These are phyloP conservation scores for Erpetoichthys calabaricus DNA, from an alignment of 2,797 vertebrate genomes.

Conservation along the genomic window DNA sequence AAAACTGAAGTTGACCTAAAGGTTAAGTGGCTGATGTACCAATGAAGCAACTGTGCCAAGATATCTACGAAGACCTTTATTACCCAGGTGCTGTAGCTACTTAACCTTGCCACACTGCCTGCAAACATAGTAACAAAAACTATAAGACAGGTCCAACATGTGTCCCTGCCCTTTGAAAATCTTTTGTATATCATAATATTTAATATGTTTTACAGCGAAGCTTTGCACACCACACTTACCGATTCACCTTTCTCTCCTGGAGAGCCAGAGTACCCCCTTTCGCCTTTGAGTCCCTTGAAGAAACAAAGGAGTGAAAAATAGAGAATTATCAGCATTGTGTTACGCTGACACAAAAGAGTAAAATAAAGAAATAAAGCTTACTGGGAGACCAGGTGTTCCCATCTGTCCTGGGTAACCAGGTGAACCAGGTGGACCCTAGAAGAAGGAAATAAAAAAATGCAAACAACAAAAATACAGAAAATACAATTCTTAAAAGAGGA, in stretches of 20 bases:
- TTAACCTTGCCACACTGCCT: not conserved
- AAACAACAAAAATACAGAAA: too few species aligned
- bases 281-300: constrained; percentile 75
- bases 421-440: constrained; percentile 72
- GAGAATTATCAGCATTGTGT: not conserved
- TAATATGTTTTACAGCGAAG: too few species aligned
- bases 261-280: constrained; percentile 63
- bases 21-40: too few species aligned
- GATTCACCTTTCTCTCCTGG: constrained; percentile 75
- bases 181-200: too few species aligned
- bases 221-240: constrained; percentile 41
- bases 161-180: too few species aligned
- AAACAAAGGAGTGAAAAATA: not conserved
- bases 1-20: too few species aligned
- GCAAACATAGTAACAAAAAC: not conserved
- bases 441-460: not conserved
- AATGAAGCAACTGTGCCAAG: too few species aligned
- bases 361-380: constrained; percentile 41
- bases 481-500: too few species aligned
- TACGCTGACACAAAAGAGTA: not conserved
- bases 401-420: constrained; percentile 76
- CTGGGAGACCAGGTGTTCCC: constrained; percentile 76
- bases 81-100: too few species aligned
- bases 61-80: too few species aligned
- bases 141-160: not conserved